A percentile compares a stretch with the other conserved stretches of the same genome.
phyloP scores from a whole-genome alignment of 2,888 invertebrate genomes.

The Strigamia crassipes region DNA sequence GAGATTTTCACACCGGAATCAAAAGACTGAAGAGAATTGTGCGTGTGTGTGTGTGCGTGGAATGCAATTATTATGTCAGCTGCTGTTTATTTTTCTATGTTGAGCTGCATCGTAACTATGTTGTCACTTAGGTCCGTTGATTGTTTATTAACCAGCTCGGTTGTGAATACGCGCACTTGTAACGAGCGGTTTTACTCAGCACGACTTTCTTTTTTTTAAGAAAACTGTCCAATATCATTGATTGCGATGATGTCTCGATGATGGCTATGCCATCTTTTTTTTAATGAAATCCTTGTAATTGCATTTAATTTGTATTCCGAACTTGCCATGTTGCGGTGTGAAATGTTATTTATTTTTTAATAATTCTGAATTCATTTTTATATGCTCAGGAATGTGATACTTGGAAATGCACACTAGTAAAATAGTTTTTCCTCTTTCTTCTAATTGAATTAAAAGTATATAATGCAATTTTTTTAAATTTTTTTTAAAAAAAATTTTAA shows the following conservation, averaged over 20 bases:
- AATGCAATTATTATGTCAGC: neutral
- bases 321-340: constrained; percentile 8
- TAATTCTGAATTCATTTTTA: neutral
- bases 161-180: constrained; percentile 23
- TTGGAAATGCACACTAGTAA: constrained; percentile 4
- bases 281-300: neutral
- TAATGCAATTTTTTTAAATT: neutral
- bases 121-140: constrained; percentile 32
- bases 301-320: neutral
- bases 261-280: constrained; percentile 38
- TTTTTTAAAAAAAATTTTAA: neutral
- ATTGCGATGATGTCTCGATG: constrained; percentile 35
- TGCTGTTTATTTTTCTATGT: constrained; percentile 40
- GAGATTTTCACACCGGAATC: constrained; percentile 40
- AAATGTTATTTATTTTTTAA: constrained; percentile 32
- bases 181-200: constrained; percentile 6
- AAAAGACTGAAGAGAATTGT: constrained; percentile 45
- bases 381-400: constrained; percentile 36
- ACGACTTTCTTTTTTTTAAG: neutral
- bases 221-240: constrained; percentile 29
- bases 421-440: neutral
- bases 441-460: neutral
- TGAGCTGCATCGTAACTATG: constrained; percentile 36
- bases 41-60: neutral
- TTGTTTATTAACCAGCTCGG: constrained; percentile 20